Percentiles rank a stretch among this genome's conserved stretches.
Conservation (phyloP, 2,797 vertebrate species). For the Onychomys torridus region DNA sequence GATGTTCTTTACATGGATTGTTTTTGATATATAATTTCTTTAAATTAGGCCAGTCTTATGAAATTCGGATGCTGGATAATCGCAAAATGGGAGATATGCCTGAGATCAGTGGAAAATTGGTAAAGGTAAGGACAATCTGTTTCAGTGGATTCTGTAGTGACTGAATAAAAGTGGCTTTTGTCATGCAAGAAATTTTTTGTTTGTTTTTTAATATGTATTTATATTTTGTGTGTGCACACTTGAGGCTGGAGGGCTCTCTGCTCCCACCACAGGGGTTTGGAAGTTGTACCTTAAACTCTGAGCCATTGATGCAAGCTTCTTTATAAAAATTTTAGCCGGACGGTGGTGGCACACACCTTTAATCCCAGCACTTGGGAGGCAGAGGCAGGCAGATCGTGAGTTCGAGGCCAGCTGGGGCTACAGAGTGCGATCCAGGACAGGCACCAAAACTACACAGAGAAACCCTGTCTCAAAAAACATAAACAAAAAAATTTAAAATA, state of each 20-base stretch:
- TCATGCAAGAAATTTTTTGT: not conserved
- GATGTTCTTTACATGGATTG: conserved; percentile 4
- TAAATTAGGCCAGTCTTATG: conserved; percentile 96
- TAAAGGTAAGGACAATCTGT: conserved; percentile 91
- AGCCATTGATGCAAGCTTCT: not conserved
- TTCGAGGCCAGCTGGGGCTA: too few relatives aligned
- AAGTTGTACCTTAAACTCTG: not conserved
- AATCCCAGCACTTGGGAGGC: too few relatives aligned
- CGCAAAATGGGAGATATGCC: conserved; percentile 95
- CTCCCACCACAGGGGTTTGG: not conserved
- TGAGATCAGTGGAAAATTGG: conserved; percentile 95
- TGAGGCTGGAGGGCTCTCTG: not conserved
- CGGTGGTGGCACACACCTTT: too few relatives aligned
- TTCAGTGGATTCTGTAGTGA: not conserved
- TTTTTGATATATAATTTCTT: conserved; percentile 70
- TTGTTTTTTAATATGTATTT: not conserved
- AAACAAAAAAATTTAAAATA: not conserved
- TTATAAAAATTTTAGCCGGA: not conserved
- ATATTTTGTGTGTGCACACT: not conserved
- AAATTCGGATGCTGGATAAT: conserved; percentile 98
- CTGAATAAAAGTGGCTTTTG: conserved; percentile 1
- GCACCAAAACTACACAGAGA: too few relatives aligned
- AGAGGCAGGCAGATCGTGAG: too few relatives aligned
- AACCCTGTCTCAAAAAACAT: too few relatives aligned
- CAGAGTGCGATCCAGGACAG: too few relatives aligned